phyloP scores from a whole-genome alignment of 2,113 vertebrate genomes.

The Oreochromis niloticus region DNA sequence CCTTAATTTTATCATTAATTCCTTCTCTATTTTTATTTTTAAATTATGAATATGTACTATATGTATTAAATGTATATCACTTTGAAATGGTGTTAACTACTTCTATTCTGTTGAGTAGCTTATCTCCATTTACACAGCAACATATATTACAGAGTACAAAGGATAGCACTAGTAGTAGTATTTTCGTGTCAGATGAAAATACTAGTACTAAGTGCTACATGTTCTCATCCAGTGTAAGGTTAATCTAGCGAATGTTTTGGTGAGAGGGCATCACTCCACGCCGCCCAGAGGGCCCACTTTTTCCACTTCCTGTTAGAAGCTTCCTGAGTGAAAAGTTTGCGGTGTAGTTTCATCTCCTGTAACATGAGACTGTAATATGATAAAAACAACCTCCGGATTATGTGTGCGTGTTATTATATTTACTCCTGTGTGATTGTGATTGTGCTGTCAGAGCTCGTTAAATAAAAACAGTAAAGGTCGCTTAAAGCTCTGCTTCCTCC shows the following conservation, averaged over 20 bases:
- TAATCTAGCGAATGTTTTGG: background rate
- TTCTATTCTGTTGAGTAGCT: background rate
- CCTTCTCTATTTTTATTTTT: background rate
- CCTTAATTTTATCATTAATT: background rate
- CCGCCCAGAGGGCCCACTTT: accelerated
- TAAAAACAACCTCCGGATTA: accelerated
- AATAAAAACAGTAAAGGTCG: background rate
- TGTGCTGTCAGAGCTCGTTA: background rate
- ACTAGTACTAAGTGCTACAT: background rate
- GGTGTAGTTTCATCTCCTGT: accelerated
- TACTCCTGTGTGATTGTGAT: background rate
- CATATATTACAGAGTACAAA: background rate
- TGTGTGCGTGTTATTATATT: background rate
- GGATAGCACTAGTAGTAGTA: background rate
- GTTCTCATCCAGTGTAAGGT: background rate
- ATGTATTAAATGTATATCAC: accelerated
- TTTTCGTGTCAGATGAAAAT: background rate
- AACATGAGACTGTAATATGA: accelerated
- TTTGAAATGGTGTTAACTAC: background rate
- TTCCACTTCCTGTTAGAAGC: background rate
- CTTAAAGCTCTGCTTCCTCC: background rate
- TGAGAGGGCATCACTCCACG: accelerated
- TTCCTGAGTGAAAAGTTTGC: background rate
- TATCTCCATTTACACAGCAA: background rate
- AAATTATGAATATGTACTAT: accelerated